A percentile compares a stretch with the other conserved stretches of the same genome.
Conservation (phyloP, 2,797 vertebrate genomes). For the Aphelocoma californica region DNA sequence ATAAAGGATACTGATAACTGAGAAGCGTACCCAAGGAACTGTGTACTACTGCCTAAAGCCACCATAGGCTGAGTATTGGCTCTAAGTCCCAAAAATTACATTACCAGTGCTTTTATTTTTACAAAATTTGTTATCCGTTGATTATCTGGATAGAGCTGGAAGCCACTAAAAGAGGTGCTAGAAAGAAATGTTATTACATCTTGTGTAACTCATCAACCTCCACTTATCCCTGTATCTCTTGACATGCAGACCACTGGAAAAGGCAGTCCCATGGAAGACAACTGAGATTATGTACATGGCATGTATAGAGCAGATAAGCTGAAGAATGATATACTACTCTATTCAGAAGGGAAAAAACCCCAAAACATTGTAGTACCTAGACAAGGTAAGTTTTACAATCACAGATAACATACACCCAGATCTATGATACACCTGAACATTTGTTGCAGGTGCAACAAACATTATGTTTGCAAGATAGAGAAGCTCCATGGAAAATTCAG, state of each 20-base stretch:
- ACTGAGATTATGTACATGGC: background rate
- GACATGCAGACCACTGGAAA: background rate
- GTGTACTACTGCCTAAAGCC: background rate
- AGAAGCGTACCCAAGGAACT: background rate
- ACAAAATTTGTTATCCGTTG: background rate
- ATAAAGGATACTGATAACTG: background rate
- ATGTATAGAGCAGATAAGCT: background rate
- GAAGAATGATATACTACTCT: background rate
- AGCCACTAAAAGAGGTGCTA: background rate
- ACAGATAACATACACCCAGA: background rate
- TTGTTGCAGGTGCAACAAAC: constrained; percentile 12
- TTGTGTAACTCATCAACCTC: background rate
- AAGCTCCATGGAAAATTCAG: background rate
- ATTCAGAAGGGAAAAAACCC: background rate
- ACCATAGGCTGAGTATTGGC: background rate
- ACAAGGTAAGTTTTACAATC: background rate
- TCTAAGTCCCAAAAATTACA: background rate
- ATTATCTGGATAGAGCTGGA: background rate
- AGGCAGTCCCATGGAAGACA: background rate
- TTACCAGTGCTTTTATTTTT: background rate
- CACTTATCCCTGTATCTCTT: background rate
- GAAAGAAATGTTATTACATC: background rate
- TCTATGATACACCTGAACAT: background rate
- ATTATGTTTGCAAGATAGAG: constrained; percentile 18
- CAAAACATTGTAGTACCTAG: background rate